Conservation (phyloP, 2,113 vertebrate species). For the Rhombomys opimus region DNA sequence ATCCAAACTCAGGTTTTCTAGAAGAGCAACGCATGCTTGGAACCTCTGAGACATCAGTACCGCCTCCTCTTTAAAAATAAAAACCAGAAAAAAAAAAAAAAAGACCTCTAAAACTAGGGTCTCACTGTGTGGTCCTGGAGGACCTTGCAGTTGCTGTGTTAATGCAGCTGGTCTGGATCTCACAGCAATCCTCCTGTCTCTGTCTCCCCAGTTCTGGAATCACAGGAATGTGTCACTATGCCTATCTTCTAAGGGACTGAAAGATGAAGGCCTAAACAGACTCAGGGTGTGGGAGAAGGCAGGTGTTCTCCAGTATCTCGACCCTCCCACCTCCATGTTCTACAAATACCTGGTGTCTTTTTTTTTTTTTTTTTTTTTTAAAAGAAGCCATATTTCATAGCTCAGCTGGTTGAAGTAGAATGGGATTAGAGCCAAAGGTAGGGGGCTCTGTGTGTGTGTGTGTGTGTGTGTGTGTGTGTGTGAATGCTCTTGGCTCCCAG, state of each 20-base stretch:
- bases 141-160: not conserved
- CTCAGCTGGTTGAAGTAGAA: not conserved
- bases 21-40: not conserved
- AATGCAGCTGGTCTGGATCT: not conserved
- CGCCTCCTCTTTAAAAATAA: not conserved
- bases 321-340: too few relatives aligned
- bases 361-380: too few relatives aligned
- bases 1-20: not conserved
- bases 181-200: not conserved
- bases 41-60: not conserved
- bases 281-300: not conserved
- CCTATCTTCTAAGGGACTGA: conserved; percentile 6
- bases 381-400: not conserved
- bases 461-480: not conserved
- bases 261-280: conserved; percentile 60
- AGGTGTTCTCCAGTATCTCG: not conserved
- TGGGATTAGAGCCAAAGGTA: not conserved
- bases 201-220: not conserved
- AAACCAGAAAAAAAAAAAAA: not conserved
- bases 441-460: not conserved
- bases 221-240: not conserved
- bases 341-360: not conserved
- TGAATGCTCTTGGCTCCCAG: not conserved
- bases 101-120: not conserved
- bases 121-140: not conserved